Evolutionary conservation across 2,113 vertebrate species (phyloP), one percentile per base, ranked within the genome.

Genomic region (Cheilinus undulatus): DNA sequence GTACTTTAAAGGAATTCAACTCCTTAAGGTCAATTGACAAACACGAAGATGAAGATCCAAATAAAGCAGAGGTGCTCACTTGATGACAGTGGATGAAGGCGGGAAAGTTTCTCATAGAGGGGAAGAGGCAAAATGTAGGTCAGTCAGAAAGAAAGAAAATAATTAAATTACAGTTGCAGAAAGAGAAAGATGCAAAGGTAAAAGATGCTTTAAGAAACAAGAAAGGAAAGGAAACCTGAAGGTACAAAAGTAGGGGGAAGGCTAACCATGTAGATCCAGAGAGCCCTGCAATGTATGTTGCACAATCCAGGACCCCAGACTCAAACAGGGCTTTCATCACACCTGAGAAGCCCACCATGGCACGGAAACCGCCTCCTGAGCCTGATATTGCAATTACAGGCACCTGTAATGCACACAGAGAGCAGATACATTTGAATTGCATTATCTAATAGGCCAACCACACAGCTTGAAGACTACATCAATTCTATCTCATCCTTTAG

Each of bases 221-320:
- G 59, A 36, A 60, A 36, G 7, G 13, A 17, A 59, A 19, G 13
- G 5, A 52, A 34, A 50, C 11, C 7, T 11, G 13, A 48, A 9
- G 13, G 14, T 19, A 3, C 23, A 28, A 46, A 28, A 11, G 15
- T 19, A 28, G 6, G 52, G 17, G 23, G 6, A 20, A 34, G 26
- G 90, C 96, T 90, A 78, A 97, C 98, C 98, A 99, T 0, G 98
- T 99, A 62, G 98, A 99, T 74, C 98, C 98, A 0, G 98, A 99
- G 38, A 99, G 96, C 1, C 97, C 98, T 23, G 97, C 96, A 12
- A 98, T 1, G 48, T 99, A 99, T 0, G 96, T 98, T 14, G 93
- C 89, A 84, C 97, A 99, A 64, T 99, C 98, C 59, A 99, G 89
- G 80, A 99, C 87, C 48, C 97, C 97, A 1, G 97, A 97, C 82